These are phyloP conservation scores for Suncus etruscus DNA, from an alignment of 2,113 vertebrate genomes.

Conservation along the genomic window DNA sequence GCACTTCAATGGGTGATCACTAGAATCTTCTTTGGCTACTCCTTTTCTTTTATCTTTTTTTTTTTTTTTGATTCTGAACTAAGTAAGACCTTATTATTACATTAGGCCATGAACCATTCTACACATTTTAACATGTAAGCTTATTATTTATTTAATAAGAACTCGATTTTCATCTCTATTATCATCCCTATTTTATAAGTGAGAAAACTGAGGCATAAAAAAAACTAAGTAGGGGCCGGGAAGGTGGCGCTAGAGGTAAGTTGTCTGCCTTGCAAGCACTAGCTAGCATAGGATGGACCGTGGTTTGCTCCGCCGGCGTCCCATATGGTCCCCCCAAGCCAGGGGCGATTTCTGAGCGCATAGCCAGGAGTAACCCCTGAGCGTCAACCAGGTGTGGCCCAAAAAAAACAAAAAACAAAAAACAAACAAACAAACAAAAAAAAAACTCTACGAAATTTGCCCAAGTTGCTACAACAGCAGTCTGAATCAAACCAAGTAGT, in stretches of 20 bases:
- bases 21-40: not conserved
- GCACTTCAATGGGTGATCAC: not conserved
- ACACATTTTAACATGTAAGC: not conserved
- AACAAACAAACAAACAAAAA: no score
- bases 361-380: no score
- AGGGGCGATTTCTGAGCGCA: no score
- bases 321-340: no score
- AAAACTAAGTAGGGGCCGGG: no score
- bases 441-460: not conserved
- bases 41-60: no score
- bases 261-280: no score
- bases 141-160: not conserved
- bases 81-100: conserved; percentile 31
- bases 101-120: not conserved
- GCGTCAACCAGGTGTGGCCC: no score
- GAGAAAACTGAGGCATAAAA: conserved; percentile 8
- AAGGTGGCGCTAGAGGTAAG: no score
- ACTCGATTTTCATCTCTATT: not conserved
- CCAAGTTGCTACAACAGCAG: not conserved
- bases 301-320: no score
- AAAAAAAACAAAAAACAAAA: no score
- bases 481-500: conserved; percentile 36
- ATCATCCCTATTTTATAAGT: not conserved
- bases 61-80: conserved; percentile 21
- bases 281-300: no score